Evolutionary conservation across 2,888 invertebrate species (phyloP).

Genomic region (Latrodectus elegans): DNA sequence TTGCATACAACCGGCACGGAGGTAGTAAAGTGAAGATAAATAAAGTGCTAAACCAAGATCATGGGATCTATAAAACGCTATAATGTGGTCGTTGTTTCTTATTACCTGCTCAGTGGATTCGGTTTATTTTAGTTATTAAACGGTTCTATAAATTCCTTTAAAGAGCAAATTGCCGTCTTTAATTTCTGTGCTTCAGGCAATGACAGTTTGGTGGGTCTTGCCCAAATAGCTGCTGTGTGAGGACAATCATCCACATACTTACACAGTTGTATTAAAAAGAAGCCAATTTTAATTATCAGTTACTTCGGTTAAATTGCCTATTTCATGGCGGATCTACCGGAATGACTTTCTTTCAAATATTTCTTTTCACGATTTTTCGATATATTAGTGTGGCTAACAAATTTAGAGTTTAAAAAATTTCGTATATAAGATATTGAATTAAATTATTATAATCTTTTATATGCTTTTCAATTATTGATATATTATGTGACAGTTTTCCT

Average conservation of each 20-base stretch:
- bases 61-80: background rate
- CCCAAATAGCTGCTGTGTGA: background rate
- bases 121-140: background rate
- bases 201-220: background rate
- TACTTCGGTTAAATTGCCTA: background rate
- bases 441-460: no score
- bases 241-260: background rate
- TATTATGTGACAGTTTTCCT: no score
- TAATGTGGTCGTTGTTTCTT: no score
- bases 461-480: no score
- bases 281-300: background rate
- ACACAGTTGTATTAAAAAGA: background rate
- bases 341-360: no score
- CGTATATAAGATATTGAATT: no score
- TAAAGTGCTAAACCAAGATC: constrained; percentile 13
- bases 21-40: constrained; percentile 36
- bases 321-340: no score
- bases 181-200: background rate
- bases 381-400: no score
- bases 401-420: no score
- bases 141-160: background rate
- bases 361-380: no score
- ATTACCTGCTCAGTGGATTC: no score
- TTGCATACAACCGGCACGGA: background rate
- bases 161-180: constrained; percentile 2